Evolutionary conservation across 1,140 invertebrate genomes (phyloP), one percentile per base, ranked within the genome.

Genomic region (Trichogramma pretiosum): DNA sequence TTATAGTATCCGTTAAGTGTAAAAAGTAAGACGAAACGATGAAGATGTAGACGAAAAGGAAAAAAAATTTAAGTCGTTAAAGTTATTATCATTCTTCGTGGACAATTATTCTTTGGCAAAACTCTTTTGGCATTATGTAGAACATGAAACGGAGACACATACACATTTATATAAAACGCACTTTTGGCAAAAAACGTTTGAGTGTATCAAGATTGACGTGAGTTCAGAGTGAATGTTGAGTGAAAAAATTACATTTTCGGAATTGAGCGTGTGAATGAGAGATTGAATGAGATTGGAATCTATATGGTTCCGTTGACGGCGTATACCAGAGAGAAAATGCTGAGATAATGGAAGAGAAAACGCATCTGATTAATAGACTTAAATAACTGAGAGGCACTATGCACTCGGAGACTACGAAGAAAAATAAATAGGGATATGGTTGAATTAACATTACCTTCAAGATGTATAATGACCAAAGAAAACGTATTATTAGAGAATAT

Each of bases 1-100:
- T 71, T 71, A 67, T 70, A 67, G 67, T 64, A 62, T 61, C 68
- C 67, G 66, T 70, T 69, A 60, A 65, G 68, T 64, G 57, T 68
- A 60, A 68, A n/a, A n/a, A 68, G 62, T 60, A 61, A 55, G 40
- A 54, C 57, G 54, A 57, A 55, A 30, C 5, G 23, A 30, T 11
- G 23, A 37, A 18, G 24, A 28, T 18, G 34, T 32, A 45, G 28
- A 39, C 4, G 21, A 9, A 24, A 32, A 43, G 32, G 45, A 51
- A 14, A 46, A 32, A 57, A 55, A 59, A 59, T 59, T 58, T 60
- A 60, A 55, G 56, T 55, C 45, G 52, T 54, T 54, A 54, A 54
- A 62, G 56, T 60, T 62, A 60, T 59, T 57, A 57, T 57, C 56
- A 58, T 60, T 56, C 56, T 58, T 51, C 46, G 42, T 50, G 48